phyloP scores from a whole-genome alignment of 2,888 invertebrate species.

The Orthonychiurus folsomi region DNA sequence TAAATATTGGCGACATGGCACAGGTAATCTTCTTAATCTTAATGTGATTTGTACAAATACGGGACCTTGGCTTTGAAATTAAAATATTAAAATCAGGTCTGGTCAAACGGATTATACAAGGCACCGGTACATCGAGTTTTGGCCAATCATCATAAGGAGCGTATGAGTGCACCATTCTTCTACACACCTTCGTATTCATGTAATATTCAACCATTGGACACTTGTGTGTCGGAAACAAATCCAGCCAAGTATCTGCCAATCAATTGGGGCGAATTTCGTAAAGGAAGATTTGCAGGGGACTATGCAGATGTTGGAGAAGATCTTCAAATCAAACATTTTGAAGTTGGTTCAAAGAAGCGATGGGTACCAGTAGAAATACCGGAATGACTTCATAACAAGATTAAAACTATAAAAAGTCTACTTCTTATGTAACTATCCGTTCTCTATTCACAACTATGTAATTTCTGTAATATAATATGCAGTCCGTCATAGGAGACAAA shows the following conservation, averaged over 20 bases:
- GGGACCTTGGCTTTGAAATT: too few species aligned
- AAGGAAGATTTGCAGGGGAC: constrained; percentile 26
- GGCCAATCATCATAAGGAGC: constrained; percentile 17
- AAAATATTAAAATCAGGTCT: too few species aligned
- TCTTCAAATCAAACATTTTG: constrained; percentile 30
- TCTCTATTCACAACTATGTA: too few species aligned
- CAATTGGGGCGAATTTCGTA: constrained; percentile 26
- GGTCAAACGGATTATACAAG: constrained; percentile 25
- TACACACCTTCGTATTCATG: constrained; percentile 23
- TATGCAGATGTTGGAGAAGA: constrained; percentile 34
- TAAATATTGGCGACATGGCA: constrained; percentile 33
- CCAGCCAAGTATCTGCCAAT: constrained; percentile 20
- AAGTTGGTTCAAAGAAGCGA: constrained; percentile 15
- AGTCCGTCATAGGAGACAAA: too few species aligned
- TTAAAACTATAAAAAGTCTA: too few species aligned
- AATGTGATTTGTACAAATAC: too few species aligned
- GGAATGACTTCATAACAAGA: too few species aligned
- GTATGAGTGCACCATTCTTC: constrained; percentile 30
- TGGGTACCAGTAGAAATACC: too few species aligned
- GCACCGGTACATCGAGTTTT: constrained; percentile 30
- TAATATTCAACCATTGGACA: constrained; percentile 21
- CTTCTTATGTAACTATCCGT: too few species aligned
- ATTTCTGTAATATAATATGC: too few species aligned
- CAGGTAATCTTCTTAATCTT: too few species aligned
- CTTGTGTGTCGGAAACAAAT: constrained; percentile 15